Evolutionary conservation across 2,797 vertebrate genomes (phyloP).

Genomic region (Morus bassanus): DNA sequence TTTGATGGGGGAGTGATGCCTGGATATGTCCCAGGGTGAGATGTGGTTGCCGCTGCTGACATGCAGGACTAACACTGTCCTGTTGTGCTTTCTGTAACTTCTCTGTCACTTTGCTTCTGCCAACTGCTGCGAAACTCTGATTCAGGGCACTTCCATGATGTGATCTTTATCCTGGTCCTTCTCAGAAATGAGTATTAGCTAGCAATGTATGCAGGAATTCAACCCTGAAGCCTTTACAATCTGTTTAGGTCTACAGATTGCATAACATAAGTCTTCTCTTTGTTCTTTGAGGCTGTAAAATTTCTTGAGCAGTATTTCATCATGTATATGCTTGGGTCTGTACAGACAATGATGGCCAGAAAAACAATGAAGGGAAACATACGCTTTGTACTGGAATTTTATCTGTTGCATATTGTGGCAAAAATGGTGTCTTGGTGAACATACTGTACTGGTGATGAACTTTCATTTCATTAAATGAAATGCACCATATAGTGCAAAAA

Average conservation of each 20-base stretch:
- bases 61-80: neutral
- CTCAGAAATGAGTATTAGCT: neutral
- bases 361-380: neutral
- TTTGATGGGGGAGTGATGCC: neutral
- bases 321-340: neutral
- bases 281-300: neutral
- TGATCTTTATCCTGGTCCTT: neutral
- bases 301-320: neutral
- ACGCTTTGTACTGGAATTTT: neutral
- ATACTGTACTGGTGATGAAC: neutral
- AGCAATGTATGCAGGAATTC: neutral
- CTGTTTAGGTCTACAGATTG: neutral
- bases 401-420: neutral
- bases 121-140: neutral
- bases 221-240: neutral
- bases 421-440: neutral
- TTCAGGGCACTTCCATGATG: neutral
- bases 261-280: neutral
- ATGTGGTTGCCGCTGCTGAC: neutral
- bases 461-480: neutral
- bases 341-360: neutral
- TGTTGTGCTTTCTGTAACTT: neutral
- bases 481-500: slow-evolving; percentile 7
- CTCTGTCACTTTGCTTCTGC: neutral
- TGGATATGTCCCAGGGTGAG: rapidly evolving